These are phyloP conservation scores for Platycheirus rosarum DNA, from an alignment of 2,888 invertebrate genomes.

Conservation along the genomic window DNA sequence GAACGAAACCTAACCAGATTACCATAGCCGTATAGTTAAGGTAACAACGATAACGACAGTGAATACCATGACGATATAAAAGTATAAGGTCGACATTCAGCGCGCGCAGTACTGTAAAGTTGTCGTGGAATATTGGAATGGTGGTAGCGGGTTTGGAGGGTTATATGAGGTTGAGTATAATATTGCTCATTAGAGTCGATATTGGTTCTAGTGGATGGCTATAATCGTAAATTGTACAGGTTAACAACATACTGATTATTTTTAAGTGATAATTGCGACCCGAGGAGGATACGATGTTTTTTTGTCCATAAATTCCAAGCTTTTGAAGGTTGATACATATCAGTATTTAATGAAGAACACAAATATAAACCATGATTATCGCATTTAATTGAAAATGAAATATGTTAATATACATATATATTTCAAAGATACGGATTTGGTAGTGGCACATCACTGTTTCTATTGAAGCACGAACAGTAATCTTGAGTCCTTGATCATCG, in stretches of 20 bases:
- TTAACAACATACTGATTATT: conserved; percentile 59
- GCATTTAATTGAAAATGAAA: too few relatives aligned
- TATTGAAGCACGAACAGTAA: too few relatives aligned
- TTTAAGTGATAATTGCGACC: conserved; percentile 62
- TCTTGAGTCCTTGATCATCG: too few relatives aligned
- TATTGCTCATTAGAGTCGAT: conserved; percentile 66
- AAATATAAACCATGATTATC: too few relatives aligned
- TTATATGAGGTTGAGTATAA: conserved; percentile 18
- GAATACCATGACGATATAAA: conserved; percentile 68
- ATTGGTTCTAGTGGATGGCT: conserved; percentile 61
- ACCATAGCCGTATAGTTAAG: conserved; percentile 63
- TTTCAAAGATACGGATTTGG: too few relatives aligned
- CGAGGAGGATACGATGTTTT: conserved; percentile 6
- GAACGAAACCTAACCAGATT: conserved; percentile 51
- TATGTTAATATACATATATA: too few relatives aligned
- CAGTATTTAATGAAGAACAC: conserved; percentile 20
- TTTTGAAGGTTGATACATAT: conserved; percentile 16
- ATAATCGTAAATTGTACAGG: conserved; percentile 60
- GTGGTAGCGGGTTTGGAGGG: conserved; percentile 2
- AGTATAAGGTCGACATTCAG: conserved; percentile 65
- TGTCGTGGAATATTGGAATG: conserved; percentile 25
- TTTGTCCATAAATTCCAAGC: conserved; percentile 15
- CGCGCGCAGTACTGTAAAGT: conserved; percentile 23
- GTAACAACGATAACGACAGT: conserved; percentile 56
- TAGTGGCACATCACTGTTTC: too few relatives aligned